A percentile compares a stretch with the other conserved stretches of the same genome.
These are phyloP conservation scores for Tetramorium simillimum DNA, from an alignment of 1,140 invertebrate genomes.

Conservation along the genomic window DNA sequence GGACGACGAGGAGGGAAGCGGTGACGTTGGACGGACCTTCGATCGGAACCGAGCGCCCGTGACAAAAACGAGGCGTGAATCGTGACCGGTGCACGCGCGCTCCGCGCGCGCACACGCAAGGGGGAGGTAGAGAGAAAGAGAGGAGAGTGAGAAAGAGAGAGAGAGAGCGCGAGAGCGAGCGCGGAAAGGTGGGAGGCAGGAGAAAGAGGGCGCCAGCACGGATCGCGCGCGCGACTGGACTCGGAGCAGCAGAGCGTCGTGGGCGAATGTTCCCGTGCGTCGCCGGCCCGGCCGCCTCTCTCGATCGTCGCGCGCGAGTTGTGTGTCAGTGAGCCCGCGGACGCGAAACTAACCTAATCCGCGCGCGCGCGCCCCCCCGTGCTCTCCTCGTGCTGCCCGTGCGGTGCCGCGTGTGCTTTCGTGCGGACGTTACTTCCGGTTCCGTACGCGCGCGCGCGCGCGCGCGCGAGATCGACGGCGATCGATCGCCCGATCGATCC, in stretches of 20 bases:
- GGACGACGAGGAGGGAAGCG: too few species aligned
- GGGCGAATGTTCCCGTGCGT: slow-evolving; percentile 67
- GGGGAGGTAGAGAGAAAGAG: too few species aligned
- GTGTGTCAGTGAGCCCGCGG: slow-evolving; percentile 77
- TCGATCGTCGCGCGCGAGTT: slow-evolving; percentile 38
- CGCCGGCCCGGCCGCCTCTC: slow-evolving; percentile 60
- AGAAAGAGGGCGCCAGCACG: slow-evolving; percentile 73
- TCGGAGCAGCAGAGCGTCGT: slow-evolving; percentile 67
- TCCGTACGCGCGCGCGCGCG: too few species aligned
- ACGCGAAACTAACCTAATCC: slow-evolving; percentile 75
- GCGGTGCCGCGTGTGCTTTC: slow-evolving; percentile 17
- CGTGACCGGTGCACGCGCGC: slow-evolving; percentile 32
- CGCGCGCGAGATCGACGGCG: too few species aligned
- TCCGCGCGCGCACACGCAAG: neutral
- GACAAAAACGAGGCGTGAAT: neutral
- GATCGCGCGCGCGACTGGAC: slow-evolving; percentile 66
- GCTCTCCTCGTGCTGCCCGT: neutral
- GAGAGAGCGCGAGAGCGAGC: slow-evolving; percentile 8
- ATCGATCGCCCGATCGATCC: too few species aligned
- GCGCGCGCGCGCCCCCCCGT: too few species aligned
- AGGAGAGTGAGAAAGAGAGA: too few species aligned
- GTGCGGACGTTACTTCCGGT: neutral
- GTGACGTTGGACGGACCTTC: too few species aligned
- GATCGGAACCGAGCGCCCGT: neutral
- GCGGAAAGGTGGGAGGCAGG: slow-evolving; percentile 29